Base-by-base conservation (phyloP, 2,113 vertebrate species). In the Chionis minor region DNA sequence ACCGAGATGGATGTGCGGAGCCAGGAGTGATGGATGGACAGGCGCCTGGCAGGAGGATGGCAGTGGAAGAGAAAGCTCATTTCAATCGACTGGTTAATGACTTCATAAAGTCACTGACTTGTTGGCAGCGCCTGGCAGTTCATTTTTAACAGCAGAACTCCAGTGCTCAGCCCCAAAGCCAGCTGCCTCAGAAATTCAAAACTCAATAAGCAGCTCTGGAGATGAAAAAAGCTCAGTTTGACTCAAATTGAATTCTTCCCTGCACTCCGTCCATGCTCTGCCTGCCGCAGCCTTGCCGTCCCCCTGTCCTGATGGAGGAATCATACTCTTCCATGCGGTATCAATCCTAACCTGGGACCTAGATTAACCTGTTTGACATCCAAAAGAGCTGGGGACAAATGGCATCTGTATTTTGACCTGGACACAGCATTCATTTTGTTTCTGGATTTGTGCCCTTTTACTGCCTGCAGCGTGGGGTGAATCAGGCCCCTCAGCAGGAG, bases 251-350 rank as follows among this genome's bases (percentile, higher is more conserved):
- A 1, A 14, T 51, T 56, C 45, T 42, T 59, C 44, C 49, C 65
- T 19, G 24, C 18, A 23, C 71, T 38, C 42, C 6, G 1, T 21
- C 56, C 7, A 0, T 0, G 2, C 56, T 73, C 32, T 1, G 14
- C 7, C 1, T 28, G 22, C 81, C 61, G 44, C 42, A 52, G 56
- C 40, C 32, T 7, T 42, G 32, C 55, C 27, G 8, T 10, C 12
- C 45, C 42, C 19, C 8, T 6, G 58, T 30, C 61, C 45, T 45
- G 56, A 19, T 12, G 80, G 35, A 40, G 55, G 52, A 67, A 45
- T 65, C 5, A 0, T 6, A 24, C n/a, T 83, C 56, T n/a, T 63
- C n/a, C 66, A 26, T 0, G 0, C 0, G 1, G 8, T 27, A 10
- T 65, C 45, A n/a, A 22, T 52, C 49, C 19, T 14, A 59, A 23